phyloP scores from a whole-genome alignment of 92 coral and sea anemone genomes.

The Epizoanthus ramosus region DNA sequence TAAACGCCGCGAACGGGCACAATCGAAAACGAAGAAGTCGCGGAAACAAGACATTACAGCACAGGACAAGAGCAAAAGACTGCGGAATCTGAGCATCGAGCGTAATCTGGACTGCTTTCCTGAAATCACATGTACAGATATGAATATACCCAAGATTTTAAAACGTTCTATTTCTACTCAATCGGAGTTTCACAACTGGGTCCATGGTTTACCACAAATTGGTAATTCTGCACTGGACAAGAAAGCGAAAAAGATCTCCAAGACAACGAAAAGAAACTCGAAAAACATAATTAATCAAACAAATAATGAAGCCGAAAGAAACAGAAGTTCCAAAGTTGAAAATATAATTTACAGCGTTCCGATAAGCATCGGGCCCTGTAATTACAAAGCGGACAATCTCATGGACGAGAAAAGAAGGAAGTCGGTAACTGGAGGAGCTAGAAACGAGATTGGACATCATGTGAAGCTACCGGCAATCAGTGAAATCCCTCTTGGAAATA shows the following conservation, averaged over 20 bases:
- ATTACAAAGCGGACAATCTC: background rate
- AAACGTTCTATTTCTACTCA: constrained; percentile 69
- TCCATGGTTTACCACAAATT: constrained; percentile 61
- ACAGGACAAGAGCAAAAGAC: constrained; percentile 38
- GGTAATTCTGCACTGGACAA: constrained; percentile 26
- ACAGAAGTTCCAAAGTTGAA: constrained; percentile 52
- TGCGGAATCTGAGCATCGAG: constrained; percentile 37
- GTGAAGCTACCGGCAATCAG: background rate
- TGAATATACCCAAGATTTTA: constrained; percentile 72
- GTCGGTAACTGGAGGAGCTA: background rate
- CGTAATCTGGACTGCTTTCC: constrained; percentile 52
- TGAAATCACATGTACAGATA: constrained; percentile 61
- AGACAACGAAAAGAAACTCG: background rate
- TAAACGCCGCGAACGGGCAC: background rate
- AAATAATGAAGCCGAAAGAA: constrained; percentile 19
- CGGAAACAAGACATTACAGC: background rate
- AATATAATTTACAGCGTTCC: constrained; percentile 68
- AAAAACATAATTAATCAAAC: background rate
- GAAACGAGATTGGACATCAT: background rate
- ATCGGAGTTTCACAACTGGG: constrained; percentile 75
- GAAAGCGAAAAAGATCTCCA: background rate
- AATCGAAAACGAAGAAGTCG: background rate
- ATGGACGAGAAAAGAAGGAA: background rate
- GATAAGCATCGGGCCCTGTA: background rate
- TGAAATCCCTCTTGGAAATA: background rate